Conservation (phyloP, 2,797 vertebrate genomes). For the Syndactyla subalaris region DNA sequence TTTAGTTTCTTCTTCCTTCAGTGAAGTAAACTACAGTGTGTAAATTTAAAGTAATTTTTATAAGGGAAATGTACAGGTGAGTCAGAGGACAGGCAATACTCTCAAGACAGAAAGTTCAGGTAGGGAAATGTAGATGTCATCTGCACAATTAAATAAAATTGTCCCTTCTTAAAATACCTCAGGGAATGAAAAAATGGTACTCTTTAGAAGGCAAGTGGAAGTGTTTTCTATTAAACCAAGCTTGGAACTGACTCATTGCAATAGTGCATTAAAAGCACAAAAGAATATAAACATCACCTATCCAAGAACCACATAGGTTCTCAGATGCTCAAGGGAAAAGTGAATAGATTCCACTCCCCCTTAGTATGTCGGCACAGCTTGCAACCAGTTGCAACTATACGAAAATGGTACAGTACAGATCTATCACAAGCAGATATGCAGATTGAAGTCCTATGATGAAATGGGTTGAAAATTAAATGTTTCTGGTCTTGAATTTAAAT, state of each 20-base stretch:
- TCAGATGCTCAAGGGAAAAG: background rate
- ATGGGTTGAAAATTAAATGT: background rate
- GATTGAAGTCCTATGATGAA: background rate
- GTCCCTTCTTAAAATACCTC: background rate
- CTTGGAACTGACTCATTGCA: background rate
- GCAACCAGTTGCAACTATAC: background rate
- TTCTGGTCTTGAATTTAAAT: background rate
- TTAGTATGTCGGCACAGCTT: background rate
- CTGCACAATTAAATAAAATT: background rate
- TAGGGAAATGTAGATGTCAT: background rate
- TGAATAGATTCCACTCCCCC: background rate
- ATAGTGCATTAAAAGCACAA: background rate
- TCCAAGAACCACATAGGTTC: background rate
- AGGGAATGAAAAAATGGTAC: background rate
- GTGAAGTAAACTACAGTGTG: background rate
- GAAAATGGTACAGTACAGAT: background rate
- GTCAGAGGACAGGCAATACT: background rate
- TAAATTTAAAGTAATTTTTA: background rate
- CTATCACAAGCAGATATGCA: background rate
- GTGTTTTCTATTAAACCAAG: background rate
- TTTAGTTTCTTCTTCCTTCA: background rate
- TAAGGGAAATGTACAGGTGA: background rate
- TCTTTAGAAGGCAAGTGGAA: background rate
- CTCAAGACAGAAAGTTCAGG: background rate
- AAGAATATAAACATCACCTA: background rate